These are phyloP conservation scores for Mesoclemmys tuberculata DNA, from an alignment of 2,113 vertebrate genomes.

Conservation along the genomic window DNA sequence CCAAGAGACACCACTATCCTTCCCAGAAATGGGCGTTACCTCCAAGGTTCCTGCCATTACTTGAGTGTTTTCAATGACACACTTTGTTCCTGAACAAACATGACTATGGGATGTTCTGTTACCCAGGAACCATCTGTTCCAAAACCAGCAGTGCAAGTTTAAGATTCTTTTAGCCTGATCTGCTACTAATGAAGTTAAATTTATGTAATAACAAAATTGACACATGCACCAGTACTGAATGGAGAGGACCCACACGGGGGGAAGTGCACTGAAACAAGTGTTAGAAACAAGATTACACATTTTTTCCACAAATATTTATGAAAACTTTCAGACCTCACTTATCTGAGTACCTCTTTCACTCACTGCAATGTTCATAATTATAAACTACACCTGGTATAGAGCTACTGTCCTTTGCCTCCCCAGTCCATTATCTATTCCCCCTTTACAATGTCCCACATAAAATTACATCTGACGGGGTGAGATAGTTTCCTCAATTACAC, in stretches of 20 bases:
- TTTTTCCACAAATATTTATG: background rate
- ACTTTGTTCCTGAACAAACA: slow-evolving; percentile 38
- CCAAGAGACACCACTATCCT: background rate
- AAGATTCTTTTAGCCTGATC: background rate
- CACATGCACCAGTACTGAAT: background rate
- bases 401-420: background rate
- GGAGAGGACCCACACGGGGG: accelerated
- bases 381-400: background rate
- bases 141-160: background rate
- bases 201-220: background rate
- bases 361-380: background rate
- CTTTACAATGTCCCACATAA: background rate
- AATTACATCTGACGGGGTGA: background rate
- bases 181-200: background rate
- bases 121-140: slow-evolving; percentile 26
- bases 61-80: slow-evolving; percentile 20
- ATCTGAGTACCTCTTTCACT: background rate
- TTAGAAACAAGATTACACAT: background rate
- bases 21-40: background rate
- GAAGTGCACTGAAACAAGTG: background rate
- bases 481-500: background rate
- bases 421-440: background rate
- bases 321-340: background rate
- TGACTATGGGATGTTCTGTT: slow-evolving; percentile 16
- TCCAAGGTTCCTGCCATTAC: background rate